Evolutionary conservation across 2,888 invertebrate genomes (phyloP).

Genomic region (Drosophila basisetae): DNA sequence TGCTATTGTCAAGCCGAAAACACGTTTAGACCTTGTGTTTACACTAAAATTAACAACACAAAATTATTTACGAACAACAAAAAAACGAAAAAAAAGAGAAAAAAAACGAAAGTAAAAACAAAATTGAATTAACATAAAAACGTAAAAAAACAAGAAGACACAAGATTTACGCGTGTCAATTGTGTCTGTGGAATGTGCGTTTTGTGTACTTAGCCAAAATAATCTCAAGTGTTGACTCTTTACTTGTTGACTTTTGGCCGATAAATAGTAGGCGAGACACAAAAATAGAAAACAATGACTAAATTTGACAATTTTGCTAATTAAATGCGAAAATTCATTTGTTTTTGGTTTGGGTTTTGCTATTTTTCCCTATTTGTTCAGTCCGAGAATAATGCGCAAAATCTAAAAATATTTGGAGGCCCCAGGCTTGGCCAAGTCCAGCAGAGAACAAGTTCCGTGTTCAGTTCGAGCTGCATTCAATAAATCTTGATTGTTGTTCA

Average conservation of each 20-base stretch:
- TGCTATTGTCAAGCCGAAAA: constrained; percentile 15
- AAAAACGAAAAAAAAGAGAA: not conserved
- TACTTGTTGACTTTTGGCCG: constrained; percentile 26
- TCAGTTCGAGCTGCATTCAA: constrained; percentile 23
- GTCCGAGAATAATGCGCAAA: constrained; percentile 31
- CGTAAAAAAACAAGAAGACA: constrained; percentile 19
- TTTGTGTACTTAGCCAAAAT: constrained; percentile 16
- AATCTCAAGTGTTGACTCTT: constrained; percentile 21
- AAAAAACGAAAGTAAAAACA: constrained; percentile 31
- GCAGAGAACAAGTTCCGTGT: constrained; percentile 24
- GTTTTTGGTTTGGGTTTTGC: not conserved
- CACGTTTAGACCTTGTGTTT: constrained; percentile 50
- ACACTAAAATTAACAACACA: constrained; percentile 40
- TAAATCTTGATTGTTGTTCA: constrained; percentile 24
- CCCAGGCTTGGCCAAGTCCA: constrained; percentile 13
- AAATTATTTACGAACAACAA: constrained; percentile 7
- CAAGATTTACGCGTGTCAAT: constrained; percentile 48
- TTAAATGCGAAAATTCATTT: constrained; percentile 19
- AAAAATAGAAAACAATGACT: constrained; percentile 39
- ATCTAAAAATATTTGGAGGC: constrained; percentile 30
- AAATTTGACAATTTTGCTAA: constrained; percentile 52
- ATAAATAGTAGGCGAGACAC: not conserved
- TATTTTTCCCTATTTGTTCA: not conserved
- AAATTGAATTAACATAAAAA: constrained; percentile 42
- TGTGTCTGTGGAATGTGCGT: constrained; percentile 41